Percentiles rank a stretch among this genome's conserved stretches.
Evolutionary conservation across 2,888 invertebrate species (phyloP).

Genomic region (Heterodera filipjevi): DNA sequence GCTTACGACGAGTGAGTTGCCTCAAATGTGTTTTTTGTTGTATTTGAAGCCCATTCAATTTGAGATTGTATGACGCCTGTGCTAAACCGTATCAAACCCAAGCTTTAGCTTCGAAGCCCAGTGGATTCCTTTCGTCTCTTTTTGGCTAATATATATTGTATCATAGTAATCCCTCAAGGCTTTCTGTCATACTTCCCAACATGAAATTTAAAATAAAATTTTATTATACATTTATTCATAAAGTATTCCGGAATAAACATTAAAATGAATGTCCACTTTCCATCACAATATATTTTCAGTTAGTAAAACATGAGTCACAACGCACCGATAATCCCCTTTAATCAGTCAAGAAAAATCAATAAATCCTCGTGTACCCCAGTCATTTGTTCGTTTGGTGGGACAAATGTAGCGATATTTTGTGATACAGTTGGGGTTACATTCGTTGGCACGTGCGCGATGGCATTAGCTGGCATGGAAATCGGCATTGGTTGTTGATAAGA

Average conservation of each 20-base stretch:
- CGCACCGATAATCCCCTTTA: not conserved
- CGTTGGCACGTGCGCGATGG: no score
- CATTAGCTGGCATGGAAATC: no score
- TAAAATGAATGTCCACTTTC: not conserved
- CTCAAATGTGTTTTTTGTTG: not conserved
- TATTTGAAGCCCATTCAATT: no score
- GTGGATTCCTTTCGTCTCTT: conserved; percentile 33
- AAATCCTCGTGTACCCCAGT: conserved; percentile 32
- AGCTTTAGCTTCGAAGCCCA: conserved; percentile 21
- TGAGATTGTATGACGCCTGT: conserved; percentile 34
- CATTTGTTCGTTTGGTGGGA: conserved; percentile 19
- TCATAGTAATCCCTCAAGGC: not conserved
- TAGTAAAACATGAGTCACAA: not conserved
- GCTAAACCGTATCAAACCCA: conserved; percentile 29
- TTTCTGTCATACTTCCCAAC: no score
- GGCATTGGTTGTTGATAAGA: no score
- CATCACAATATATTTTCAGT: not conserved
- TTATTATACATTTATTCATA: not conserved
- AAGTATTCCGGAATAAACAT: not conserved
- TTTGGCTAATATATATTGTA: conserved; percentile 17
- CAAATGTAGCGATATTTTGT: not conserved
- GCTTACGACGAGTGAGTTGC: conserved; percentile 50
- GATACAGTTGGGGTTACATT: no score
- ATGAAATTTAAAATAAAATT: not conserved
- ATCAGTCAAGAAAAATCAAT: conserved; percentile 42